These are phyloP conservation scores for Hydractinia symbiolongicarpus DNA, from an alignment of 30 jellyfish, hydroid and myxozoan species.

Conservation along the genomic window DNA sequence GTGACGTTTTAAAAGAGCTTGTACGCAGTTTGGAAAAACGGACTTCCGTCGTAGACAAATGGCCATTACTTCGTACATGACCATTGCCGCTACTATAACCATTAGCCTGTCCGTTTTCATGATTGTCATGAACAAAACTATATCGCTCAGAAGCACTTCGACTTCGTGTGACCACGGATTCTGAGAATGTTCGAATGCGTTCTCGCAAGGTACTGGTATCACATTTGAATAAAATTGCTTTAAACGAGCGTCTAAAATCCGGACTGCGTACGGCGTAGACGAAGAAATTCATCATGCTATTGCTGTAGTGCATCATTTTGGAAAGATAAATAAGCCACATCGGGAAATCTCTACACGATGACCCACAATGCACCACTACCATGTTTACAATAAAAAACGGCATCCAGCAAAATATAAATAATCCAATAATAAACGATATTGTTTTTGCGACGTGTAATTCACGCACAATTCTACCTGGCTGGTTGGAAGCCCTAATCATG, in stretches of 20 bases:
- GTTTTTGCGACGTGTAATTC: conserved; percentile 37
- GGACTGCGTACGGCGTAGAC: conserved; percentile 43
- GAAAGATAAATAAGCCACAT: conserved; percentile 4
- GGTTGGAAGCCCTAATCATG: neutral
- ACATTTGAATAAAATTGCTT: conserved; percentile 17
- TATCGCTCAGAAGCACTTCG: conserved; percentile 17
- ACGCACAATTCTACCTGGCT: conserved; percentile 10
- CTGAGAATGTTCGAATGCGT: conserved; percentile 14
- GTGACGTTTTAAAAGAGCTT: no score
- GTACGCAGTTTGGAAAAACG: no score
- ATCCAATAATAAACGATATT: conserved; percentile 28
- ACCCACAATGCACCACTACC: conserved; percentile 16
- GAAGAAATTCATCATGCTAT: conserved; percentile 36
- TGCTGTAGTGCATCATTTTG: conserved; percentile 34
- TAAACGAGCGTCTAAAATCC: conserved; percentile 25
- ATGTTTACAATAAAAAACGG: conserved; percentile 37
- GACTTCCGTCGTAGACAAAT: no score
- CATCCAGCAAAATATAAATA: conserved; percentile 32
- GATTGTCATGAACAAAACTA: conserved; percentile 9
- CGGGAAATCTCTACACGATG: conserved; percentile 12
- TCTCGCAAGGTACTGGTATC: conserved; percentile 5
- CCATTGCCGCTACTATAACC: no score
- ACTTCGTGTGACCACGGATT: conserved; percentile 19
- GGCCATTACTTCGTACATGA: no score
- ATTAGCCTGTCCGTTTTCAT: no score